Evolutionary conservation across 2,888 invertebrate genomes (phyloP).

Genomic region (Lithodes maja): DNA sequence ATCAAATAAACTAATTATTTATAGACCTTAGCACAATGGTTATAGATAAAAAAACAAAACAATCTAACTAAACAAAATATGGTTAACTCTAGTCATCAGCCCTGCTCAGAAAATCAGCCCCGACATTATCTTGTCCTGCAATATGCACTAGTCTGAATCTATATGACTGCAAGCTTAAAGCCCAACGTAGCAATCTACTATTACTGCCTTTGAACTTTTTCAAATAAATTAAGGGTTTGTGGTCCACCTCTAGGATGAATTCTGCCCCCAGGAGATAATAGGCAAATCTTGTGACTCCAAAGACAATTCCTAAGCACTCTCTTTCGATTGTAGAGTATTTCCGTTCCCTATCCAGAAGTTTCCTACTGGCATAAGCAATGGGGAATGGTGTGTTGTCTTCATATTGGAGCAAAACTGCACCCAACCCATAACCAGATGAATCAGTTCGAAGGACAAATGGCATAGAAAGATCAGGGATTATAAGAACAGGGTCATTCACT

Average conservation of each 20-base stretch:
- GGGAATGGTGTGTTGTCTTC: background rate
- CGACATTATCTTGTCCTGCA: constrained; percentile 14
- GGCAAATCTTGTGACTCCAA: background rate
- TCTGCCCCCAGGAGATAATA: constrained; percentile 13
- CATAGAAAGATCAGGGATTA: background rate
- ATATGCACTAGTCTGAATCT: constrained; percentile 16
- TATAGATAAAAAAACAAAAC: no score
- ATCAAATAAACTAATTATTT: no score
- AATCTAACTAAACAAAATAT: no score
- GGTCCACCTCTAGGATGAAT: constrained; percentile 29
- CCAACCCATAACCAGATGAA: constrained; percentile 1
- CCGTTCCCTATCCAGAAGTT: constrained; percentile 1
- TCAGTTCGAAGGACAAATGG: constrained; percentile 27
- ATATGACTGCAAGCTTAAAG: constrained; percentile 28
- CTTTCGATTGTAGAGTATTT: constrained; percentile 33
- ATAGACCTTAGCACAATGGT: no score
- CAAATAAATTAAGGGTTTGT: background rate
- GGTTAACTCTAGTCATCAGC: no score
- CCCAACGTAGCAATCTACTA: constrained; percentile 23
- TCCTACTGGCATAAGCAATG: constrained; percentile 30
- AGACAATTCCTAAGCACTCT: constrained; percentile 24
- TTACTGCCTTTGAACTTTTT: constrained; percentile 1
- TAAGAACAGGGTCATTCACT: background rate
- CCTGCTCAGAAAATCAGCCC: constrained; percentile 27
- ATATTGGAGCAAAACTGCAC: constrained; percentile 37